Evolutionary conservation across 2,888 invertebrate genomes (phyloP).

Genomic region (Sclerodermus sp.): DNA sequence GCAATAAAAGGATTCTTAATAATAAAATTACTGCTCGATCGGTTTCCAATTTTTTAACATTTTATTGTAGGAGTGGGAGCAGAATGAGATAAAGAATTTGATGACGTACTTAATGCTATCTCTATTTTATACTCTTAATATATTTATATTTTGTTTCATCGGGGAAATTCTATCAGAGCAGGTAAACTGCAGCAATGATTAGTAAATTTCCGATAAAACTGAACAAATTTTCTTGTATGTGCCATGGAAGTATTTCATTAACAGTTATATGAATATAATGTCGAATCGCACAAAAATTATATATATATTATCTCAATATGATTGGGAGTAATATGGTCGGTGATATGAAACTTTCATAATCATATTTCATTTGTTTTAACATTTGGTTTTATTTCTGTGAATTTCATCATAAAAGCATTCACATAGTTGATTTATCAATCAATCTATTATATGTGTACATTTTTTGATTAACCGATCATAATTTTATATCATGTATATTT

Average conservation of each 20-base stretch:
- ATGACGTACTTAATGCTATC: not conserved
- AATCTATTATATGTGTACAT: no score
- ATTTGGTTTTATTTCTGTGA: no score
- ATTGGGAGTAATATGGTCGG: no score
- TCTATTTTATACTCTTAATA: not conserved
- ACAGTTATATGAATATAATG: not conserved
- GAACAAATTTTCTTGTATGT: not conserved
- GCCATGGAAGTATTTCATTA: not conserved
- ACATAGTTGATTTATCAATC: no score
- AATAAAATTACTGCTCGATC: no score
- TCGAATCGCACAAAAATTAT: constrained; percentile 18
- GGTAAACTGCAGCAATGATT: not conserved
- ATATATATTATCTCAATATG: no score
- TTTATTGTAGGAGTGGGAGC: constrained; percentile 15
- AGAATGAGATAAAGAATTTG: not conserved
- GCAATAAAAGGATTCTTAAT: no score
- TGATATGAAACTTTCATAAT: no score
- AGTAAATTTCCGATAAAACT: not conserved
- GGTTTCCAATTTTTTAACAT: not conserved
- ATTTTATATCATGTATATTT: no score
- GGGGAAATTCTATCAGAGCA: not conserved
- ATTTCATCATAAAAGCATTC: no score
- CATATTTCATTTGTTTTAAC: no score
- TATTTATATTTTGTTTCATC: not conserved
- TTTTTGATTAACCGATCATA: no score